Percentiles rank a stretch among this genome's conserved stretches.
These are phyloP conservation scores for Phyto melanocephala DNA, from an alignment of 2,888 invertebrate genomes.

Conservation along the genomic window DNA sequence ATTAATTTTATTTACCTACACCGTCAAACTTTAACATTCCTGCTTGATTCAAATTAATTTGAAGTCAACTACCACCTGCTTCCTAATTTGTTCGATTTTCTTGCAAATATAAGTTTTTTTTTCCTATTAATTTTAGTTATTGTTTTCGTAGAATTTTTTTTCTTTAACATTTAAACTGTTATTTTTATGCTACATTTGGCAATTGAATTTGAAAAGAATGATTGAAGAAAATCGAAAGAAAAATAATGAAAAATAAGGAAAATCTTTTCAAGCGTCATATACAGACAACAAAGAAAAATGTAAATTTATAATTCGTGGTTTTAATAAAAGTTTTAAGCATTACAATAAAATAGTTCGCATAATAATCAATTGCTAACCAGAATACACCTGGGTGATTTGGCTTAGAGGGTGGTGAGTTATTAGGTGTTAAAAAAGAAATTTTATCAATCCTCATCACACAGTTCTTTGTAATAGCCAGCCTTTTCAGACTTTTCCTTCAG, in stretches of 20 bases:
- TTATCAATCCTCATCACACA: no score
- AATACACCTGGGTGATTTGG: neutral
- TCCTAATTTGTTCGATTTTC: neutral
- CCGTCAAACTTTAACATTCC: no score
- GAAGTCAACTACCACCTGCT: no score
- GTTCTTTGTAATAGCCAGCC: no score
- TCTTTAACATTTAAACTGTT: neutral
- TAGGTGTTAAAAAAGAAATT: no score
- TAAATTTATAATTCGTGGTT: neutral
- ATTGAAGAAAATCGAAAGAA: neutral
- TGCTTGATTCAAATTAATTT: no score
- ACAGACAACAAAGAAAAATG: neutral
- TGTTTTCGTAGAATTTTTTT: neutral
- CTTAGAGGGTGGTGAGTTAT: neutral
- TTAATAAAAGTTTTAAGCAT: neutral
- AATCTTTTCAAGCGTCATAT: neutral
- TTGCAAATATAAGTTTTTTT: neutral
- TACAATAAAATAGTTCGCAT: neutral
- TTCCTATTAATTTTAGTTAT: neutral
- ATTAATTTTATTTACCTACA: no score
- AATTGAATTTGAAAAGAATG: conserved; percentile 8
- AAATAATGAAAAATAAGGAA: neutral
- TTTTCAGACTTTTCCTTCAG: no score
- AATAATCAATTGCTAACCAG: neutral
- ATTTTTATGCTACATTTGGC: conserved; percentile 39